Evolutionary conservation across 2,888 invertebrate genomes (phyloP), one percentile per base, ranked within the genome.

Genomic region (Pyrocoelia pectoralis): DNA sequence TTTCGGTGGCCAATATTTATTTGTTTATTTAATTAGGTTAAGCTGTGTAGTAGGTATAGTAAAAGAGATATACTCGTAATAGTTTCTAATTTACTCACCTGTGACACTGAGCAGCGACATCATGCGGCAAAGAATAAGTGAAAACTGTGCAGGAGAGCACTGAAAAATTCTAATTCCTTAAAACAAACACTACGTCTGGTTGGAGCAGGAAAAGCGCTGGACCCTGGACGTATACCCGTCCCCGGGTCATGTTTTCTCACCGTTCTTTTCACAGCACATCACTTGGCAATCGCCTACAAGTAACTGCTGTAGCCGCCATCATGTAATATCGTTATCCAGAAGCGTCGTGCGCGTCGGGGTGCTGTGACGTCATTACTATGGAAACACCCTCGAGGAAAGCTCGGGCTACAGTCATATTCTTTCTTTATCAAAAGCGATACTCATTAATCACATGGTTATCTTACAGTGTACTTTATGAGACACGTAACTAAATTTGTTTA

Each of bases 351-450:
- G 74, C 70, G 72, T 77, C 79, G 74, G 76, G 76, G 74, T 76
- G 76, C 76, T 75, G 79, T 82, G 80, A 81, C 81, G 81, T 82
- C 81, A 74, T 73, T 65, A 53, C 73, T 70, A 74, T 74, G 75
- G 74, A 73, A 73, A 74, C 75, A 73, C 75, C 74, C 75, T 66
- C 74, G 72, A 73, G 71, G 70, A 68, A 69, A 65, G 68, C 72
- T 64, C 67, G 60, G 63, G 54, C 66, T 71, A 71, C 73, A 71
- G 72, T 70, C 69, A 57, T 64, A 65, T 66, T 68, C 68, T 66
- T 70, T 71, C 62, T 61, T 41, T 53, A 61, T 62, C 56, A 65
- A 66, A 63, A 65, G 61, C 54, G 43, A 40, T 51, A 61, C 62
- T 56, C 63, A 66, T 66, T 63, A 66, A 63, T 59, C 59, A 59